Conservation (phyloP, 2,888 invertebrate species). For the Cylindroiulus punctatus region DNA sequence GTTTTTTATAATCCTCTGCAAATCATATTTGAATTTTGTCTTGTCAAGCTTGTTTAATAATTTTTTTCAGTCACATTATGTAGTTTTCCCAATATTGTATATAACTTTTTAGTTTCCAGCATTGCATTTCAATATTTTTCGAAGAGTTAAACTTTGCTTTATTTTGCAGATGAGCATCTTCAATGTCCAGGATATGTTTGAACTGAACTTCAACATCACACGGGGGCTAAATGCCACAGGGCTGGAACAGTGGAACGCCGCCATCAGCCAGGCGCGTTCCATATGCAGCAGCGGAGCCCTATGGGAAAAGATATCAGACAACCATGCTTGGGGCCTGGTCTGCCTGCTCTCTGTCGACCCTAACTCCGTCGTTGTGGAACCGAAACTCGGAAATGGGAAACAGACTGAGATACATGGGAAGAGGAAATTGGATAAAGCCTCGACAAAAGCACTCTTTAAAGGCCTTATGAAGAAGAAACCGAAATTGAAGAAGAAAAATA, state of each 20-base stretch:
- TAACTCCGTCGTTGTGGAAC: neutral
- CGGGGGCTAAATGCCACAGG: neutral
- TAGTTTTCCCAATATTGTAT: too few species aligned
- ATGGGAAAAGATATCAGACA: neutral
- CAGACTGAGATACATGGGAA: neutral
- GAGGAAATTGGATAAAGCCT: neutral
- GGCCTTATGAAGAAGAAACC: neutral
- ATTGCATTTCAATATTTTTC: too few species aligned
- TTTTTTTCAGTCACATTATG: too few species aligned
- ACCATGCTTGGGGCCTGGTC: neutral
- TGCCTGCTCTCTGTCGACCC: neutral
- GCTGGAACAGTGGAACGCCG: neutral
- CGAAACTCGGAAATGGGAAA: neutral
- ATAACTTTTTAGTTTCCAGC: too few species aligned
- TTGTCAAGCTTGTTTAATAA: too few species aligned
- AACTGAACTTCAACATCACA: slow-evolving; percentile 48
- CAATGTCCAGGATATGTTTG: slow-evolving; percentile 52
- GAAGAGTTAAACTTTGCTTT: neutral
- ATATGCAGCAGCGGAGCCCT: neutral
- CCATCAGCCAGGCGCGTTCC: neutral
- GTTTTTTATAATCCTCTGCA: too few species aligned
- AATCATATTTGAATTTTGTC: neutral
- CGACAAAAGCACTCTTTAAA: neutral
- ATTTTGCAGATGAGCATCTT: slow-evolving; percentile 45
- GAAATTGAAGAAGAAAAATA: neutral